phyloP scores from a whole-genome alignment of 1,140 invertebrate species.

The Portunus trituberculatus region DNA sequence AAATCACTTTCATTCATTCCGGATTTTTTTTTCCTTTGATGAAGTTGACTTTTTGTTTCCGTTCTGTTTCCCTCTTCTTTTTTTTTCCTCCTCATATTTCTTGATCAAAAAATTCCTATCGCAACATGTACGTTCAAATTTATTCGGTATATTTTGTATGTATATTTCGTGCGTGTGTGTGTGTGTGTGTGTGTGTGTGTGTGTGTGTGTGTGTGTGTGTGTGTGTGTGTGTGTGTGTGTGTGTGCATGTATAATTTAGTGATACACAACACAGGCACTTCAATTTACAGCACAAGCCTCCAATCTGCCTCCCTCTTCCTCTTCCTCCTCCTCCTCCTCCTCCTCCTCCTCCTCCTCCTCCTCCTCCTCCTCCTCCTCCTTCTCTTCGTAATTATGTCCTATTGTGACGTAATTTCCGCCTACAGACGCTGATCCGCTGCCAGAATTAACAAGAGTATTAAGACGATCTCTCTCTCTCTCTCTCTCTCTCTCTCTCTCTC shows the following conservation, averaged over 20 bases:
- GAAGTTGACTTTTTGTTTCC: too few relatives aligned
- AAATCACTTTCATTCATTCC: too few relatives aligned
- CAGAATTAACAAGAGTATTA: not conserved
- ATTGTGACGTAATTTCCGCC: constrained; percentile 9
- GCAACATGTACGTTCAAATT: too few relatives aligned
- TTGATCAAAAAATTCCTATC: not conserved
- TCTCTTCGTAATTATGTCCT: not conserved
- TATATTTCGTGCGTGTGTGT: not conserved
- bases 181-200: constrained; percentile 12
- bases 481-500: constrained; percentile 43
- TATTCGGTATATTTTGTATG: too few relatives aligned
- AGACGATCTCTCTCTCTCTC: not conserved
- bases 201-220: too few relatives aligned
- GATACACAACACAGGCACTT: not conserved
- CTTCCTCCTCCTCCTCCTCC: too few relatives aligned
- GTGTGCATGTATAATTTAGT: not conserved
- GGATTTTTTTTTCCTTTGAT: too few relatives aligned
- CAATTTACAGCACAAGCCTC: not conserved
- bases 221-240: not conserved
- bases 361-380: constrained; percentile 2
- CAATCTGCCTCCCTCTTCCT: too few relatives aligned
- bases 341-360: not conserved
- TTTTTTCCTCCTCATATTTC: not conserved
- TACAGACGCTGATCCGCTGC: not conserved
- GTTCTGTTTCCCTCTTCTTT: not conserved